Evolutionary conservation across 1,140 invertebrate species (phyloP).

Genomic region (Calephelis virginiensis): DNA sequence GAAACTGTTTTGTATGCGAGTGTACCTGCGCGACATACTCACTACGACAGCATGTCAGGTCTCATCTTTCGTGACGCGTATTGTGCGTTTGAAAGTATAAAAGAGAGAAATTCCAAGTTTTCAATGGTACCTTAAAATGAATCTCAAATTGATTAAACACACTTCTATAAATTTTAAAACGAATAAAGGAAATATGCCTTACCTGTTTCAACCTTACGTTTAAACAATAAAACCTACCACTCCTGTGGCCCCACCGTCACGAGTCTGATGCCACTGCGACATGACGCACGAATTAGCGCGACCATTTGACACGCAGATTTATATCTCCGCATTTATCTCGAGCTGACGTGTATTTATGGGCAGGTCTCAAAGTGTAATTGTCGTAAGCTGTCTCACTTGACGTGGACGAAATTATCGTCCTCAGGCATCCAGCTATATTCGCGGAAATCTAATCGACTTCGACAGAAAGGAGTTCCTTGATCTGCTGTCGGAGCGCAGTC

Average conservation of each 20-base stretch:
- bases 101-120: too few relatives aligned
- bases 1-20: too few relatives aligned
- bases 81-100: too few relatives aligned
- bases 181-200: background rate
- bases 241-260: constrained; percentile 18
- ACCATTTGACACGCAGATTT: constrained; percentile 29
- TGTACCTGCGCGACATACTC: too few relatives aligned
- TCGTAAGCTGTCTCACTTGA: constrained; percentile 23
- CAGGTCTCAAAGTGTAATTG: constrained; percentile 26
- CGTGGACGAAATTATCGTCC: constrained; percentile 27
- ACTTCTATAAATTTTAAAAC: too few relatives aligned
- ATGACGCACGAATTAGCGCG: constrained; percentile 25
- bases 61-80: too few relatives aligned
- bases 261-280: constrained; percentile 16
- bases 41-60: too few relatives aligned
- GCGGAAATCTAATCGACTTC: constrained; percentile 17
- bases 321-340: constrained; percentile 30
- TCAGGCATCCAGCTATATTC: constrained; percentile 18
- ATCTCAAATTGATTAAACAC: too few relatives aligned
- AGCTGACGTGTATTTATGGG: constrained; percentile 28
- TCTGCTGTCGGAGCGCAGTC: background rate
- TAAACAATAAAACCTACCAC: background rate
- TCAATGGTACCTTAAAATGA: too few relatives aligned
- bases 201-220: background rate
- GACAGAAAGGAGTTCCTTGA: constrained; percentile 19